A percentile compares a stretch with the other conserved stretches of the same genome.
These are phyloP conservation scores for Actenoides lindsayi DNA, from an alignment of 2,113 vertebrate species.

Conservation along the genomic window DNA sequence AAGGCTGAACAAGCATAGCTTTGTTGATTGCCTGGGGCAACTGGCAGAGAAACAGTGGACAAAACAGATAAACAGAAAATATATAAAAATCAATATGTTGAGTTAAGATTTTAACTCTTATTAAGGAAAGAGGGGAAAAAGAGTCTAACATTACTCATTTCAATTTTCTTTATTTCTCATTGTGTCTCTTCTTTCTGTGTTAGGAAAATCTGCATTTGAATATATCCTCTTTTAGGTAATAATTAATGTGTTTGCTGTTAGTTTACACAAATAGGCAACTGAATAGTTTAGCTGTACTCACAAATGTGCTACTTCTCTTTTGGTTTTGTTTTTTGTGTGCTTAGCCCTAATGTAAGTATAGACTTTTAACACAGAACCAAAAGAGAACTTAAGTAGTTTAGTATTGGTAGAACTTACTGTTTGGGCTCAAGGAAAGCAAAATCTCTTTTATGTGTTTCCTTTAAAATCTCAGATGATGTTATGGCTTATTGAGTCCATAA, in stretches of 20 bases:
- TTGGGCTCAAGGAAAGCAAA: not conserved
- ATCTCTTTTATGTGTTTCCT: not conserved
- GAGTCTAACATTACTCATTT: not conserved
- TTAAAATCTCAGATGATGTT: not conserved
- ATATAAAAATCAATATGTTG: slow-evolving; percentile 71
- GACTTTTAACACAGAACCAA: not conserved
- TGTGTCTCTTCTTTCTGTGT: not conserved
- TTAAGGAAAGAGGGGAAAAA: not conserved
- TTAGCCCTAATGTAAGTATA: not conserved
- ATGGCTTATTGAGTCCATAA: not conserved
- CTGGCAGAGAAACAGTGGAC: slow-evolving; percentile 57
- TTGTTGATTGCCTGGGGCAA: slow-evolving; percentile 86
- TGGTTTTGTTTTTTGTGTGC: not conserved
- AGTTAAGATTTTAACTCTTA: not conserved
- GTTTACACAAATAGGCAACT: not conserved
- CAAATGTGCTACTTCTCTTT: not conserved
- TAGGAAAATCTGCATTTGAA: not conserved
- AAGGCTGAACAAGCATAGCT: slow-evolving; percentile 84
- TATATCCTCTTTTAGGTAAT: not conserved
- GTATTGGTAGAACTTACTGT: not conserved
- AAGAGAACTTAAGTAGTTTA: not conserved
- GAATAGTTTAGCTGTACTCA: not conserved
- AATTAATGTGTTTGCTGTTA: not conserved
- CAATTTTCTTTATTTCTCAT: not conserved
- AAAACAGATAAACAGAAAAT: slow-evolving; percentile 76